Percentiles rank a stretch among this genome's conserved stretches.
These are phyloP conservation scores for Emys orbicularis DNA, from an alignment of 2,797 vertebrate genomes.

Conservation along the genomic window DNA sequence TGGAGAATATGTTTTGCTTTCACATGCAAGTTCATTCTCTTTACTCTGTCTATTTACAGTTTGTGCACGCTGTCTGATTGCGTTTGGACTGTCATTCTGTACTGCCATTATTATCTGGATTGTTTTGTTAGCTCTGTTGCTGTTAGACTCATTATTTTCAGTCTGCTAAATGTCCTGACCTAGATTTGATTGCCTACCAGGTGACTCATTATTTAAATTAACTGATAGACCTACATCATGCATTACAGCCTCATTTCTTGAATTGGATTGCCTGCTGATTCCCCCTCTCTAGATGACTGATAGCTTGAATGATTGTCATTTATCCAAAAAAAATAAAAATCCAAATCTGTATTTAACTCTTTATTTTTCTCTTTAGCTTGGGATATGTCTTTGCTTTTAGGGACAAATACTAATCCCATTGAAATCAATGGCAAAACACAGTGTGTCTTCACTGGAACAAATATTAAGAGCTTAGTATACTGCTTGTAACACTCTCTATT, in stretches of 20 bases:
- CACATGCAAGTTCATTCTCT: slow-evolving; percentile 52
- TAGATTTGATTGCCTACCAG: slow-evolving; percentile 78
- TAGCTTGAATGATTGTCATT: slow-evolving; percentile 54
- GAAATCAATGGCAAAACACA: neutral
- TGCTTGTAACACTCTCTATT: neutral
- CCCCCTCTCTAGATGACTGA: slow-evolving; percentile 67
- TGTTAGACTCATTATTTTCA: slow-evolving; percentile 76
- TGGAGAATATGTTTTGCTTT: slow-evolving; percentile 66
- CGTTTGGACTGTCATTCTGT: slow-evolving; percentile 66
- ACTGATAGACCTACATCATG: slow-evolving; percentile 70
- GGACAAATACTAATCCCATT: neutral
- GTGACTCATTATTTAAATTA: slow-evolving; percentile 79
- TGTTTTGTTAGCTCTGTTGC: slow-evolving; percentile 72
- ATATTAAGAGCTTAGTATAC: neutral
- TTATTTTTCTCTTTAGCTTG: neutral
- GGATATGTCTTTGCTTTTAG: slow-evolving; percentile 8
- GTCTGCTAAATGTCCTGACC: slow-evolving; percentile 74
- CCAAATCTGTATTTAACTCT: slow-evolving; percentile 26
- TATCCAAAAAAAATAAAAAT: neutral
- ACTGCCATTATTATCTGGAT: slow-evolving; percentile 70
- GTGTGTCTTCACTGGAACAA: neutral
- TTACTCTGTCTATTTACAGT: slow-evolving; percentile 69
- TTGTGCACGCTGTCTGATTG: slow-evolving; percentile 63
- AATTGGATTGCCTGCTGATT: slow-evolving; percentile 73
- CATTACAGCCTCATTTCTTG: slow-evolving; percentile 67